Evolutionary conservation across 2,113 vertebrate species (phyloP).

Genomic region (Amblyopsis rosae): DNA sequence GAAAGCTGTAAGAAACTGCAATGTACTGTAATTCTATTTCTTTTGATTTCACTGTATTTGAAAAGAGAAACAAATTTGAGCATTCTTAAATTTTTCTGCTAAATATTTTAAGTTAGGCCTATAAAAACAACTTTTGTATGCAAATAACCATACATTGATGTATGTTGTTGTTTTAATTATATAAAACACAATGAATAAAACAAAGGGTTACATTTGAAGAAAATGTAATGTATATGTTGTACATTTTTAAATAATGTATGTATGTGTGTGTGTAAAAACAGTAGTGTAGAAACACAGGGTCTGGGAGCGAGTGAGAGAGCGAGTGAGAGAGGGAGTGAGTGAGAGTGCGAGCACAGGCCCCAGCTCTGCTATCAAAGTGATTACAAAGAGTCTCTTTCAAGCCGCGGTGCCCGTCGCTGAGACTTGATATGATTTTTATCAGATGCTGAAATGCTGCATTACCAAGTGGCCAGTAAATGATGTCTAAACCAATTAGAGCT

Average conservation of each 20-base stretch:
- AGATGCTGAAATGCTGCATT: conserved; percentile 87
- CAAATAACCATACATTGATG: no score
- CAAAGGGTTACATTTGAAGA: no score
- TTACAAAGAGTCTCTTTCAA: conserved; percentile 83
- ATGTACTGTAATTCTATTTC: no score
- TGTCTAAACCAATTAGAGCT: conserved; percentile 85
- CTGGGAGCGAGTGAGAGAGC: conserved; percentile 13
- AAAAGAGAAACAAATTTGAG: no score
- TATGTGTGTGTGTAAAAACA: background rate
- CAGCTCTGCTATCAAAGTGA: conserved; percentile 79
- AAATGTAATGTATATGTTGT: no score
- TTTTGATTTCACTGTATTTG: no score
- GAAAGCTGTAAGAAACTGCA: no score
- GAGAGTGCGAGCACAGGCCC: conserved; percentile 60
- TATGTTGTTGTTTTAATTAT: no score
- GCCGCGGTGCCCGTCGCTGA: conserved; percentile 74
- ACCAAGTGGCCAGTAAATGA: conserved; percentile 91
- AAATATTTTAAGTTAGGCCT: no score
- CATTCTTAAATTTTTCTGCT: no score
- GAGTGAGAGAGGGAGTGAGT: conserved; percentile 29
- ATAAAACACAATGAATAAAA: no score
- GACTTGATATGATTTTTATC: conserved; percentile 89
- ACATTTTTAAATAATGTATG: conserved; percentile 21
- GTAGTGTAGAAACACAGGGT: conserved; percentile 2
- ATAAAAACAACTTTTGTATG: no score